phyloP scores from a whole-genome alignment of 2,888 invertebrate genomes.

The Euspilapteryx auroguttella region DNA sequence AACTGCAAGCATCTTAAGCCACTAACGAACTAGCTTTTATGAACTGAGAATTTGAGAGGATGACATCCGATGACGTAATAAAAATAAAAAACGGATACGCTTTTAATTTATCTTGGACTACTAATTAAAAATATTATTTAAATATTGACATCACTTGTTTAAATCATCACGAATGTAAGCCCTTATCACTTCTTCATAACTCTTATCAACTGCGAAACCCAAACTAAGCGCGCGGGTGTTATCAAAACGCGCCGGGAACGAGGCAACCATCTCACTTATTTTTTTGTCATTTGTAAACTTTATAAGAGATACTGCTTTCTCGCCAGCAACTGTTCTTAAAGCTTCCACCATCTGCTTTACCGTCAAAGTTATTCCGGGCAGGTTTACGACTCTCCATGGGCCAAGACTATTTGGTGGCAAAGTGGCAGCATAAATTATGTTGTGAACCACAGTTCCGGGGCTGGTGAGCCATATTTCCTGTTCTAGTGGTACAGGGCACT shows the following conservation, averaged over 20 bases:
- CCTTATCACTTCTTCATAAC: conserved; percentile 25
- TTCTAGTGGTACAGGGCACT: conserved; percentile 25
- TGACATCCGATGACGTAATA: no score
- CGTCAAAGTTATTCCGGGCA: conserved; percentile 32
- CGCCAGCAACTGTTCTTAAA: conserved; percentile 24
- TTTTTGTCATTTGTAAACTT: conserved; percentile 18
- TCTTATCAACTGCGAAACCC: conserved; percentile 26
- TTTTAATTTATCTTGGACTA: no score
- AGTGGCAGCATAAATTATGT: conserved; percentile 24
- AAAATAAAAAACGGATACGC: no score
- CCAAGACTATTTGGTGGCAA: conserved; percentile 17
- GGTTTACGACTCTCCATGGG: conserved; percentile 22
- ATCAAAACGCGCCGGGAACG: conserved; percentile 30
- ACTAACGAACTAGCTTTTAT: no score
- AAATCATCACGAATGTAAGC: conserved; percentile 19
- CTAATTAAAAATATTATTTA: no score
- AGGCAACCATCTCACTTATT: conserved; percentile 22
- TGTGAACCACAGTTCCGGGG: conserved; percentile 23
- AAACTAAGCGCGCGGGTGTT: conserved; percentile 22
- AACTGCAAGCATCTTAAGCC: no score
- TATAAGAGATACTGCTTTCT: conserved; percentile 19
- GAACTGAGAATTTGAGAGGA: no score
- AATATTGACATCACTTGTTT: no score
- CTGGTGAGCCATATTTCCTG: conserved; percentile 31
- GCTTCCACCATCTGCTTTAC: conserved; percentile 26